These are phyloP conservation scores for Leucozona laternaria DNA, from an alignment of 2,888 invertebrate species.

Conservation along the genomic window DNA sequence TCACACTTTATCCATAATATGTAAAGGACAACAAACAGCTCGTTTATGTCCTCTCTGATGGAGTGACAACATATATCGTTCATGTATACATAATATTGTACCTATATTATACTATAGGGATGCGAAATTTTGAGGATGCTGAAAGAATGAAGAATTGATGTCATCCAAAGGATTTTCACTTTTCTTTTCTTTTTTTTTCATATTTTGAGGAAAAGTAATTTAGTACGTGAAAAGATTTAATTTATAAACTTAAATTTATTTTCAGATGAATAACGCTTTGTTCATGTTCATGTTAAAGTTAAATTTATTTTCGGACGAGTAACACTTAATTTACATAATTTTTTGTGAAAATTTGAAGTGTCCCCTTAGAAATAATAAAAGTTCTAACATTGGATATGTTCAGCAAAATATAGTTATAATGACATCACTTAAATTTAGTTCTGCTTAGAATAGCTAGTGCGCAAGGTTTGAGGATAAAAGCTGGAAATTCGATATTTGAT, in stretches of 20 bases:
- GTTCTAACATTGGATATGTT: no score
- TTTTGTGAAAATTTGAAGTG: no score
- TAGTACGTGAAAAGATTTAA: slow-evolving; percentile 65
- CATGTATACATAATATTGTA: background rate
- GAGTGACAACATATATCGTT: slow-evolving; percentile 1
- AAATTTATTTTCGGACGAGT: no score
- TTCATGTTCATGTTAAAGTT: background rate
- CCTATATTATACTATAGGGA: background rate
- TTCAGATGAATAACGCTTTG: background rate
- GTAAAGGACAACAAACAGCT: slow-evolving; percentile 42
- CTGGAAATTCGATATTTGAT: no score
- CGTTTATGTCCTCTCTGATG: slow-evolving; percentile 22
- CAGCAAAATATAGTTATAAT: no score
- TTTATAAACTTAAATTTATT: slow-evolving; percentile 22
- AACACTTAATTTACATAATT: no score
- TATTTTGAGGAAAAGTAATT: slow-evolving; percentile 49
- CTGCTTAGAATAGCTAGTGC: no score
- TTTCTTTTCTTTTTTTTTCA: background rate
- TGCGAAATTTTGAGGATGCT: slow-evolving; percentile 17
- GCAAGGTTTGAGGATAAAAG: no score
- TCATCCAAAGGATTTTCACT: slow-evolving; percentile 58
- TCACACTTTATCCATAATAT: slow-evolving; percentile 51
- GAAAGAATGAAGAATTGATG: slow-evolving; percentile 49
- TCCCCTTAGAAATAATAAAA: no score
- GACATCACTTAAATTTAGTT: no score